These are phyloP conservation scores for Grallaria varia DNA, from an alignment of 2,113 vertebrate species.

Conservation along the genomic window DNA sequence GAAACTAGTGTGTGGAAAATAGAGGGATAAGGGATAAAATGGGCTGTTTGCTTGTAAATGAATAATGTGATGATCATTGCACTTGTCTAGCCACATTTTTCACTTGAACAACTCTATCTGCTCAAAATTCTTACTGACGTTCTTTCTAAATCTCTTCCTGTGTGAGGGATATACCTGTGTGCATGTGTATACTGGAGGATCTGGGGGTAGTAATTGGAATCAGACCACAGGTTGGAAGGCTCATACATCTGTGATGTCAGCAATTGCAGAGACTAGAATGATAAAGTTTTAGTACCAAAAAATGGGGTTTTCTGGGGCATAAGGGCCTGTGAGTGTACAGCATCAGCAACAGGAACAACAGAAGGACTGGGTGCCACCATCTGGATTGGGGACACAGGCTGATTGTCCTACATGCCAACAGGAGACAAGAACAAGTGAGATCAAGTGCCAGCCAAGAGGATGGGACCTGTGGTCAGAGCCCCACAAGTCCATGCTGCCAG, in stretches of 20 bases:
- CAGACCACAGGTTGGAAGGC: neutral
- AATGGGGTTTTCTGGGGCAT: neutral
- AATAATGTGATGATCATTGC: neutral
- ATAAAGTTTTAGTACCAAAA: neutral
- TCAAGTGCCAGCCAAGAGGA: fast-evolving
- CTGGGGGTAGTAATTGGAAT: neutral
- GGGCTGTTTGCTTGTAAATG: neutral
- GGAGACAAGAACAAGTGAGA: neutral
- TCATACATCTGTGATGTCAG: neutral
- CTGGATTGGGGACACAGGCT: neutral
- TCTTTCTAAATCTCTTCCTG: neutral
- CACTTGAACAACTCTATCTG: neutral
- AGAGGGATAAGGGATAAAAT: neutral
- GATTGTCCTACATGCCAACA: neutral
- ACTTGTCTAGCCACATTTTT: neutral
- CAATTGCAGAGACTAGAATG: neutral
- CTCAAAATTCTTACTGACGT: neutral
- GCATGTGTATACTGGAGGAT: neutral
- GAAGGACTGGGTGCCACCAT: neutral
- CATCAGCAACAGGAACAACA: neutral
- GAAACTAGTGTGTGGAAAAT: neutral
- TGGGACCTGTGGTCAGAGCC: neutral
- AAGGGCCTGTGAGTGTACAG: neutral
- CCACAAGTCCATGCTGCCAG: fast-evolving
- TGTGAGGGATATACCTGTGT: neutral